Percentiles rank a stretch among this genome's conserved stretches.
phyloP scores from a whole-genome alignment of 1,140 invertebrate species.

The Lanistes nyassanus region DNA sequence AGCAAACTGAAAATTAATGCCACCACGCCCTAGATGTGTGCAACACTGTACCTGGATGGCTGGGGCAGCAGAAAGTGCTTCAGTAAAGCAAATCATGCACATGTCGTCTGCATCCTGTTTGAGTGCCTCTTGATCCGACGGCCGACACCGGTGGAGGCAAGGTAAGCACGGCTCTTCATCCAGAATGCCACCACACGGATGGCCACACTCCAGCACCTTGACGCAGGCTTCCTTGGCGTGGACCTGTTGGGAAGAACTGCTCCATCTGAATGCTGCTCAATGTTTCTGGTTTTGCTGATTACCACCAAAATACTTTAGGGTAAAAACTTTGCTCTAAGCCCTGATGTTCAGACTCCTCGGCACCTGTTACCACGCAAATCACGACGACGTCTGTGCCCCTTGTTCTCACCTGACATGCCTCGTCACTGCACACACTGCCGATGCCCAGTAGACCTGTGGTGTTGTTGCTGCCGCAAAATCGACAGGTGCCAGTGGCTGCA shows the following conservation, averaged over 20 bases:
- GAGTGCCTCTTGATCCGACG: slow-evolving; percentile 47
- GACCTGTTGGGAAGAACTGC: slow-evolving; percentile 71
- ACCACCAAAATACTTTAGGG: too few relatives aligned
- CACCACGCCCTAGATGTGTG: not conserved
- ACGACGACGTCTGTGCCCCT: too few relatives aligned
- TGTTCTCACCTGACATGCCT: slow-evolving; percentile 83
- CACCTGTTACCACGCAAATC: too few relatives aligned
- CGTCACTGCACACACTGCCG: slow-evolving; percentile 91
- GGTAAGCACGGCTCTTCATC: slow-evolving; percentile 87
- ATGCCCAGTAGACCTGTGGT: slow-evolving; percentile 87
- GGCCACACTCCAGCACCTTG: slow-evolving; percentile 86
- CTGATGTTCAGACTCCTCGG: too few relatives aligned
- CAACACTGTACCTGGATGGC: slow-evolving; percentile 80
- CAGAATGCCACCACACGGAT: slow-evolving; percentile 90
- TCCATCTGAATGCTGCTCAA: too few relatives aligned
- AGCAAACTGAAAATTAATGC: not conserved
- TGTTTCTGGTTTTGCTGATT: too few relatives aligned
- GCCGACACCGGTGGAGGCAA: slow-evolving; percentile 77
- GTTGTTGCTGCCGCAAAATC: slow-evolving; percentile 90
- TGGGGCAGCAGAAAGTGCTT: slow-evolving; percentile 92
- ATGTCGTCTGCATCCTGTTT: slow-evolving; percentile 96
- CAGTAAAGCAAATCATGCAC: slow-evolving; percentile 99
- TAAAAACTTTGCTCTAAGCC: too few relatives aligned
- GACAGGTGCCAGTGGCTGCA: slow-evolving; percentile 78
- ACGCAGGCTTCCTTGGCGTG: slow-evolving; percentile 86